phyloP scores from a whole-genome alignment of 92 coral and sea anemone genomes.

The Zoanthus sociatus region DNA sequence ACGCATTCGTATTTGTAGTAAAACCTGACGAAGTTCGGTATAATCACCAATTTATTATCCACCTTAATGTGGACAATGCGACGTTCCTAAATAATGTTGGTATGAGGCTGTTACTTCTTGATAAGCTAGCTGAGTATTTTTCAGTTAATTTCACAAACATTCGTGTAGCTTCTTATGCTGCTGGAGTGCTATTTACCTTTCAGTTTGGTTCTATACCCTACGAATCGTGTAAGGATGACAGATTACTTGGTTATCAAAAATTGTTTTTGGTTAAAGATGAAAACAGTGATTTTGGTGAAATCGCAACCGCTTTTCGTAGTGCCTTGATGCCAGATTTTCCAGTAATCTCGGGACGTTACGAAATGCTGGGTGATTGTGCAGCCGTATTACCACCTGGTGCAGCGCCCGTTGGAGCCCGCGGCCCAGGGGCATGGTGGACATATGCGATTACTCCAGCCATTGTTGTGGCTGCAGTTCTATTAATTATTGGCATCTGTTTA shows the following conservation, averaged over 20 bases:
- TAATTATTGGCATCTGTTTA: conserved; percentile 85
- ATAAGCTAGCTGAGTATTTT: conserved; percentile 73
- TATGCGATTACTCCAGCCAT: conserved; percentile 94
- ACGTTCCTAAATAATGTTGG: conserved; percentile 80
- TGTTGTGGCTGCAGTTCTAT: conserved; percentile 85
- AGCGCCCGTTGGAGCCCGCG: conserved; percentile 50
- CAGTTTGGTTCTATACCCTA: conserved; percentile 73
- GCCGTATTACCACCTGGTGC: conserved; percentile 51
- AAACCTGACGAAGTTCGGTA: conserved; percentile 59
- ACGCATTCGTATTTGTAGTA: conserved; percentile 76
- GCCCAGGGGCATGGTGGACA: conserved; percentile 91
- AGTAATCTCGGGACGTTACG: conserved; percentile 69
- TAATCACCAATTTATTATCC: conserved; percentile 76
- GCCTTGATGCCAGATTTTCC: conserved; percentile 76
- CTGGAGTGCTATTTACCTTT: conserved; percentile 79
- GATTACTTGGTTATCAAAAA: conserved; percentile 34
- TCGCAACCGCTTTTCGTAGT: conserved; percentile 50
- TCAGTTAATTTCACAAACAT: conserved; percentile 73
- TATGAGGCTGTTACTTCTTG: conserved; percentile 69
- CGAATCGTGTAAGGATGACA: conserved; percentile 55
- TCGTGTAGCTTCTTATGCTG: conserved; percentile 72
- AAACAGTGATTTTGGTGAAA: conserved; percentile 56
- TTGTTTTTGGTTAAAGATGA: conserved; percentile 57
- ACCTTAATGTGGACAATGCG: conserved; percentile 69
- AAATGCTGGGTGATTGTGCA: conserved; percentile 60